Evolutionary conservation across 2,113 vertebrate species (phyloP).

Genomic region (Silurus glanis): DNA sequence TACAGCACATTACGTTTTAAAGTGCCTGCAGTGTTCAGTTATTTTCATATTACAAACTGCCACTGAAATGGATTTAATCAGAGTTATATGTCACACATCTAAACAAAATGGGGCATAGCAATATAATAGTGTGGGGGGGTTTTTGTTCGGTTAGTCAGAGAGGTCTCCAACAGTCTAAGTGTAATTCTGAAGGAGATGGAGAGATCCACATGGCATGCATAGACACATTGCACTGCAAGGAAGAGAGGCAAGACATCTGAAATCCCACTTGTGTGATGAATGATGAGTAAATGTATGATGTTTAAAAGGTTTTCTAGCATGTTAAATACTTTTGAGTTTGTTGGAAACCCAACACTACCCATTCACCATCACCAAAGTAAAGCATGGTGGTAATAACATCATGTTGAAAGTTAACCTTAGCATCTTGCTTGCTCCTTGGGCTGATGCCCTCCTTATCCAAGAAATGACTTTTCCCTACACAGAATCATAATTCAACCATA

Average conservation of each 20-base stretch:
- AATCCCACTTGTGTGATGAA: not conserved
- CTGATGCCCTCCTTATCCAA: not conserved
- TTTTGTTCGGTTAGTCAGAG: too few species aligned
- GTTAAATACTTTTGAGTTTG: not conserved
- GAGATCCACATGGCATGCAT: not conserved
- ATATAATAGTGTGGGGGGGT: not conserved
- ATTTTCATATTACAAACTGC: not conserved
- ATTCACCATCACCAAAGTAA: not conserved
- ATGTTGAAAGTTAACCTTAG: not conserved
- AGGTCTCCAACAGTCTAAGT: not conserved
- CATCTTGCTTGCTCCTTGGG: not conserved
- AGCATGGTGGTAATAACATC: not conserved
- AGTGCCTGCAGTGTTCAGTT: not conserved
- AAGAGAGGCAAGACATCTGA: not conserved
- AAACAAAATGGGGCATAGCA: not conserved
- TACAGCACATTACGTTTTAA: not conserved
- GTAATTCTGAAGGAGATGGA: not conserved
- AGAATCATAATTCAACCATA: not conserved
- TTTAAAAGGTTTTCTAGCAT: not conserved
- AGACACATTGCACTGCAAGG: not conserved
- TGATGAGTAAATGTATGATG: not conserved
- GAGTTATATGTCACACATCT: not conserved
- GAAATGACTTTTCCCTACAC: not conserved
- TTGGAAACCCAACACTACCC: not conserved
- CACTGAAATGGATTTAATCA: not conserved